Percentiles rank a stretch among this genome's conserved stretches.
phyloP scores from a whole-genome alignment of 2,888 invertebrate genomes.

The Atrina japonica region DNA sequence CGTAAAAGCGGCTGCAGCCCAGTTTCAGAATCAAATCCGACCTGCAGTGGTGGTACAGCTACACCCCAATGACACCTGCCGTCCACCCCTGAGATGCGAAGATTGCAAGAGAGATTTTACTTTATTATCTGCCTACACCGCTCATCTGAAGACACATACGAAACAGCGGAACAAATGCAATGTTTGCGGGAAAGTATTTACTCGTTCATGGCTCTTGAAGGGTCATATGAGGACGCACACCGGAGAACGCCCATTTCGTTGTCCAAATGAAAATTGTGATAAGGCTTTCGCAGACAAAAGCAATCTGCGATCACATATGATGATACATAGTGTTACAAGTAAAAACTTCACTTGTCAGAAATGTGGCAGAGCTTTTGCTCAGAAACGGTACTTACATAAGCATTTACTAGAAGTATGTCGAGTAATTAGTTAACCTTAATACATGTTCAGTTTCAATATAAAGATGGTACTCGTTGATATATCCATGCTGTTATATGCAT shows the following conservation, averaged over 20 bases:
- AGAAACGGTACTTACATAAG: slow-evolving; percentile 79
- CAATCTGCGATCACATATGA: slow-evolving; percentile 77
- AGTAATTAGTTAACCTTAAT: slow-evolving; percentile 9
- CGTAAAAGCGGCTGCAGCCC: too few species aligned
- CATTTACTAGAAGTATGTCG: slow-evolving; percentile 78
- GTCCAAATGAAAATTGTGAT: slow-evolving; percentile 71
- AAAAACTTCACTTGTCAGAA: slow-evolving; percentile 73
- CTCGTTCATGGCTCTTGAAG: slow-evolving; percentile 78
- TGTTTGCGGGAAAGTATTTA: slow-evolving; percentile 76
- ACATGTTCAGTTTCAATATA: too few species aligned
- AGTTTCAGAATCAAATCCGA: not conserved
- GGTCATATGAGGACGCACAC: slow-evolving; percentile 79
- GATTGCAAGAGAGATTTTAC: slow-evolving; percentile 69
- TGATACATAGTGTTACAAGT: slow-evolving; percentile 75
- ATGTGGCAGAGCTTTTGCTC: slow-evolving; percentile 78
- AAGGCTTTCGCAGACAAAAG: slow-evolving; percentile 79
- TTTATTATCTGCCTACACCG: slow-evolving; percentile 57
- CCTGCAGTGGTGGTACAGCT: not conserved
- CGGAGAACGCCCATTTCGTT: slow-evolving; percentile 77
- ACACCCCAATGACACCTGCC: slow-evolving; percentile 19
- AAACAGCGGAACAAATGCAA: slow-evolving; percentile 71
- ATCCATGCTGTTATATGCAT: too few species aligned
- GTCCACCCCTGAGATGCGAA: slow-evolving; percentile 57
- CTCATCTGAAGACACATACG: slow-evolving; percentile 67
- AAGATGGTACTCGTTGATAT: too few species aligned